Percentiles rank a stretch among this genome's conserved stretches.
Conservation (phyloP, 2,888 invertebrate genomes). For the Sesamia inferens region DNA sequence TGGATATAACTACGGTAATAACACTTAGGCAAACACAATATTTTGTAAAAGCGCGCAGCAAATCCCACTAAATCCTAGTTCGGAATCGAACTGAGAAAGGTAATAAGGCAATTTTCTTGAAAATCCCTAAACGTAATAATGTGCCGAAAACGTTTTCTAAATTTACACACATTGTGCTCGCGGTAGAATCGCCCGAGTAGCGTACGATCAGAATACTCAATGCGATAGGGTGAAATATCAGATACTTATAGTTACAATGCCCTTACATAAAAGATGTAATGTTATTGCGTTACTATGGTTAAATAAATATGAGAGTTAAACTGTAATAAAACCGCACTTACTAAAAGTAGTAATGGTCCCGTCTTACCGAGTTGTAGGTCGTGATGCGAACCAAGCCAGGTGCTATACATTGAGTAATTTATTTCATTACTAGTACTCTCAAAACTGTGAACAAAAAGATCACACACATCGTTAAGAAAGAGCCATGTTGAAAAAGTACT, state of each 20-base stretch:
- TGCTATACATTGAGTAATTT: background rate
- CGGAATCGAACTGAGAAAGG: constrained; percentile 86
- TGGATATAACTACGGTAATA: constrained; percentile 56
- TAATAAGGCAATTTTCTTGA: constrained; percentile 89
- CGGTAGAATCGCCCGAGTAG: constrained; percentile 83
- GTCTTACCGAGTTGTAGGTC: background rate
- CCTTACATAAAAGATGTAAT: constrained; percentile 69
- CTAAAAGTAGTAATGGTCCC: background rate
- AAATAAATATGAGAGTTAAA: constrained; percentile 54
- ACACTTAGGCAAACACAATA: constrained; percentile 70
- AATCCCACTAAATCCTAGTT: constrained; percentile 85
- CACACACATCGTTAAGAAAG: background rate
- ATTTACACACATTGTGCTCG: constrained; percentile 89
- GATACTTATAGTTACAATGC: constrained; percentile 75
- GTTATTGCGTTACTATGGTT: constrained; percentile 59
- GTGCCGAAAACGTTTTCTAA: constrained; percentile 89
- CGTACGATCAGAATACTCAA: constrained; percentile 86
- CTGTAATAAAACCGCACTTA: constrained; percentile 44
- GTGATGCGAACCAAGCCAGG: background rate
- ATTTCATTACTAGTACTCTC: background rate
- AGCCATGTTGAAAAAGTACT: too few species aligned
- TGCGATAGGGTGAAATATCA: constrained; percentile 79
- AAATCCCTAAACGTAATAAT: constrained; percentile 89
- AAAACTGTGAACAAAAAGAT: background rate
- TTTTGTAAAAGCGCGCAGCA: constrained; percentile 73